These are phyloP conservation scores for Sarcophaga peregrina DNA, from an alignment of 1,140 invertebrate species.

Conservation along the genomic window DNA sequence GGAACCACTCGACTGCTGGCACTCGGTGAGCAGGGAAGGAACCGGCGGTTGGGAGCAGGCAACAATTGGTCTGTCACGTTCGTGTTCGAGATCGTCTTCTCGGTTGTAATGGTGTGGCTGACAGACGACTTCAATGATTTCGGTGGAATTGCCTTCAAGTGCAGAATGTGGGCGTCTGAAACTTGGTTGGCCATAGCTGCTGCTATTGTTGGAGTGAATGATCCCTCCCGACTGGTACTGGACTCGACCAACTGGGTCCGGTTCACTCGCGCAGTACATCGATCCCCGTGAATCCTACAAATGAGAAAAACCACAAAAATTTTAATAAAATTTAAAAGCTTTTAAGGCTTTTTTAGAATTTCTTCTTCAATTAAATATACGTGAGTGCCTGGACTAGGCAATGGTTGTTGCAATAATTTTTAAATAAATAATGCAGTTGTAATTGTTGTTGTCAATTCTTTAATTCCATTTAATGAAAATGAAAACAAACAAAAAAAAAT, in stretches of 20 bases:
- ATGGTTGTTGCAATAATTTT: too few species aligned
- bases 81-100: slow-evolving; percentile 61
- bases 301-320: background rate
- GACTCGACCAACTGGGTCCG: slow-evolving; percentile 66
- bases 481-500: background rate
- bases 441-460: background rate
- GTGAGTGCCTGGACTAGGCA: too few species aligned
- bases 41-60: slow-evolving; percentile 49
- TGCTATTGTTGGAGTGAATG: slow-evolving; percentile 53
- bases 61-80: slow-evolving; percentile 60
- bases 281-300: slow-evolving; percentile 68
- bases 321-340: background rate
- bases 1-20: slow-evolving; percentile 66
- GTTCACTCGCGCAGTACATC: slow-evolving; percentile 67
- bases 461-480: background rate
- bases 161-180: slow-evolving; percentile 26
- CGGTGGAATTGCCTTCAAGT: slow-evolving; percentile 30
- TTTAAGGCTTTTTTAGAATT: too few species aligned
- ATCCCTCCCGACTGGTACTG: slow-evolving; percentile 65
- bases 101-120: slow-evolving; percentile 50
- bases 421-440: background rate
- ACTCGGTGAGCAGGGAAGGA: slow-evolving; percentile 47
- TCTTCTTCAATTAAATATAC: too few species aligned
- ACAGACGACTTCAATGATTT: slow-evolving; percentile 36
- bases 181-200: slow-evolving; percentile 42